phyloP scores from a whole-genome alignment of 2,113 vertebrate species.

The Heterotilapia buettikoferi region DNA sequence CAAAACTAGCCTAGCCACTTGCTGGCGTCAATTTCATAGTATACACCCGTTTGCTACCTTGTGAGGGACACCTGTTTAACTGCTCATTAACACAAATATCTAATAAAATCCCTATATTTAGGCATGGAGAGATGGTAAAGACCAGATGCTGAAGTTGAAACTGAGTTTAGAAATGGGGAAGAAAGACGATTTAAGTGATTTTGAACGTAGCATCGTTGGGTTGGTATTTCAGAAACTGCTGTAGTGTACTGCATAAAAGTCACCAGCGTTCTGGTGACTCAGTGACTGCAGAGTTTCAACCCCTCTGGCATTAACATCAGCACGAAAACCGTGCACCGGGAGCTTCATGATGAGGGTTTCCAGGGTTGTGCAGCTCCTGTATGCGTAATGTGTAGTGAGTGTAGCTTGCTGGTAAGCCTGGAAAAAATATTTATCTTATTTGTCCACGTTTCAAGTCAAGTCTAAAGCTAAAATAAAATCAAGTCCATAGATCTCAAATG shows the following conservation, averaged over 20 bases:
- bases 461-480: not conserved
- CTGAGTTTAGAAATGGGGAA: not conserved
- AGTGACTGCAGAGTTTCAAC: not conserved
- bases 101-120: not conserved
- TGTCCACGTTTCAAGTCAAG: not conserved
- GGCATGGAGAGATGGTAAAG: not conserved
- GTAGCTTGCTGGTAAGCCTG: not conserved
- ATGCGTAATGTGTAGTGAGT: not conserved
- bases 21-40: not conserved
- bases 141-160: not conserved
- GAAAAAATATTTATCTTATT: not conserved
- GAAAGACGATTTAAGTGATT: not conserved
- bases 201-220: not conserved
- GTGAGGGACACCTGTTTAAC: not conserved
- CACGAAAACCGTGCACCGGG: not conserved
- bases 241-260: not conserved
- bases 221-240: not conserved
- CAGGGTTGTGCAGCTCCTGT: not conserved
- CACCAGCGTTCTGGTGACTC: not conserved
- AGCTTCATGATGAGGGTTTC: not conserved
- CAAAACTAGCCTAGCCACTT: not conserved
- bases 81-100: not conserved
- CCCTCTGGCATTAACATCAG: not conserved
- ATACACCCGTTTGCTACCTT: not conserved
- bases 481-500: not conserved